phyloP scores from a whole-genome alignment of 2,888 invertebrate species.

The Tromatobia lineatoria region DNA sequence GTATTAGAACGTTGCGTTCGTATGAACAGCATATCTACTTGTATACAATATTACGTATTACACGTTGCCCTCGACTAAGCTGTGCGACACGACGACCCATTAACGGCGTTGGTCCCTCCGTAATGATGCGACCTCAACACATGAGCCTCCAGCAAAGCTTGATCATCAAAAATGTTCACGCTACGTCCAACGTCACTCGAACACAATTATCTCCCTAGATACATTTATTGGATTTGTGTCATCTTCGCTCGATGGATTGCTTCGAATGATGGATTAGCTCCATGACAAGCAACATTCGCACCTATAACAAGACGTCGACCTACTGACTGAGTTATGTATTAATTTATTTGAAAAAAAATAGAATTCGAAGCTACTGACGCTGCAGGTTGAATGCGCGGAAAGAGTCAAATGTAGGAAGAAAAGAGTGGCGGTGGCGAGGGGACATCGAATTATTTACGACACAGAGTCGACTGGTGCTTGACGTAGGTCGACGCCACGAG shows the following conservation, averaged over 20 bases:
- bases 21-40: slow-evolving; percentile 8
- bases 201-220: slow-evolving; percentile 28
- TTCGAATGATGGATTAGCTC: neutral
- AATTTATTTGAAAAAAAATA: neutral
- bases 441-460: slow-evolving; percentile 76
- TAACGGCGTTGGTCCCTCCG: neutral
- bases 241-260: slow-evolving; percentile 13
- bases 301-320: slow-evolving; percentile 9
- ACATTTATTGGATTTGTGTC: slow-evolving; percentile 51
- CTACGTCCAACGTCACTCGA: slow-evolving; percentile 34
- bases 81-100: slow-evolving; percentile 28
- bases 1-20: slow-evolving; percentile 50
- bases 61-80: slow-evolving; percentile 12
- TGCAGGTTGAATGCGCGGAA: slow-evolving; percentile 11
- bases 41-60: slow-evolving; percentile 27
- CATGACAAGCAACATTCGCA: slow-evolving; percentile 11
- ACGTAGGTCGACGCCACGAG: slow-evolving; percentile 74
- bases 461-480: slow-evolving; percentile 69
- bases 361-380: neutral
- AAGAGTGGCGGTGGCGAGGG: slow-evolving; percentile 41
- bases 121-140: neutral
- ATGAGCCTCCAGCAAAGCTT: neutral
- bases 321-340: slow-evolving; percentile 22
- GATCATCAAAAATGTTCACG: neutral
- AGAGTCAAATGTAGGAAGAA: slow-evolving; percentile 28